These are phyloP conservation scores for Dolichotis patagonum DNA, from an alignment of 2,113 vertebrate genomes.

Conservation along the genomic window DNA sequence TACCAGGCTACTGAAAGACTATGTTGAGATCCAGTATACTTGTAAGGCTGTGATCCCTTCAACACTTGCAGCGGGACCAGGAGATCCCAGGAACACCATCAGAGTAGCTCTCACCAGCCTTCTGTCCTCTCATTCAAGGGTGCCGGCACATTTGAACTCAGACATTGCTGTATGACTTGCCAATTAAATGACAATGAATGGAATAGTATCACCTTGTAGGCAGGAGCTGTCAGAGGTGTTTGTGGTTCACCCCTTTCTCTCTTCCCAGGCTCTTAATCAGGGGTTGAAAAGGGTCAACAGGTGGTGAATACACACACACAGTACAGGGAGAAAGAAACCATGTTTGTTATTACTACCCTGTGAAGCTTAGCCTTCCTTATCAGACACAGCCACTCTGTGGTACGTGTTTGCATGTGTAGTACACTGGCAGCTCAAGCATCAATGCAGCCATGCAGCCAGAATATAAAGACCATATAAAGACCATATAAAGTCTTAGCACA, in stretches of 20 bases:
- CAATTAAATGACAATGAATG: background rate
- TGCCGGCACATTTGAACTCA: fast-evolving
- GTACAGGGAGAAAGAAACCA: background rate
- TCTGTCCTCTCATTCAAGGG: background rate
- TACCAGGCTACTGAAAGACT: background rate
- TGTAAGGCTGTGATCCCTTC: background rate
- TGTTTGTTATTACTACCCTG: fast-evolving
- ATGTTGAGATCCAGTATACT: background rate
- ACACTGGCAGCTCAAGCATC: background rate
- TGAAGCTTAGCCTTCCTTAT: fast-evolving
- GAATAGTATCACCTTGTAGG: background rate
- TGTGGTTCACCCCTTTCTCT: background rate
- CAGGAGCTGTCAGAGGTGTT: background rate
- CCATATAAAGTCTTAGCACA: too few species aligned
- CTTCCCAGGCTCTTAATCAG: background rate
- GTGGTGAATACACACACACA: background rate
- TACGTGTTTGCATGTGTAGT: fast-evolving
- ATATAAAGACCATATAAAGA: too few species aligned
- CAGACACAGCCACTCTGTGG: fast-evolving
- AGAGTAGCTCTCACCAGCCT: fast-evolving
- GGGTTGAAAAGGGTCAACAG: background rate
- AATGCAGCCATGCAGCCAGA: too few species aligned
- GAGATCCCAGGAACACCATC: too few species aligned
- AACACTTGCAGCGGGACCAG: background rate
- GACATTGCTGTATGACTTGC: background rate